phyloP scores from a whole-genome alignment of 2,888 invertebrate genomes.

The Acanthosepion esculentum region DNA sequence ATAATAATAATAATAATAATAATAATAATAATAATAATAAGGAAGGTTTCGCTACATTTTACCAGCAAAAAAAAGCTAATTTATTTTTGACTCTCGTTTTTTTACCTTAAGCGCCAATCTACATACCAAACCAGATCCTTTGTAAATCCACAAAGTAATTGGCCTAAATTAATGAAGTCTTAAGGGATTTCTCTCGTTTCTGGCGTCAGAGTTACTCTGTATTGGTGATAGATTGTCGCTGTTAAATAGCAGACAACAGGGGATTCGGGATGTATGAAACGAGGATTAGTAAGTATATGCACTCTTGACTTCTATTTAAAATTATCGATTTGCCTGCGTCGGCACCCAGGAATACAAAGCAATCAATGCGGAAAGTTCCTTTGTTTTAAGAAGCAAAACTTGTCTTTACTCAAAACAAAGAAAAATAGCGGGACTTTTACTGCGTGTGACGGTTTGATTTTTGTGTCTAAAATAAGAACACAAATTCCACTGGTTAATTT shows the following conservation, averaged over 20 bases:
- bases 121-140: not conserved
- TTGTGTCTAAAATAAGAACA: not conserved
- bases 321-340: not conserved
- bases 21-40: not conserved
- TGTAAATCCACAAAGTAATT: not conserved
- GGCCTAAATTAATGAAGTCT: constrained; percentile 33
- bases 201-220: not conserved
- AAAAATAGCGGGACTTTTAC: not conserved
- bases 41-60: not conserved
- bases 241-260: not conserved
- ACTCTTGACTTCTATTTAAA: not conserved
- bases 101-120: not conserved
- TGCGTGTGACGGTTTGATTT: not conserved
- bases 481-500: no score
- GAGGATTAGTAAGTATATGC: not conserved
- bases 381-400: not conserved
- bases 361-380: not conserved
- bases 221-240: not conserved
- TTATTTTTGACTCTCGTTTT: not conserved
- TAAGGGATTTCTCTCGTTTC: not conserved
- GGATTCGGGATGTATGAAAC: not conserved
- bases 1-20: no score
- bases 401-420: not conserved
- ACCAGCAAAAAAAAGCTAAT: not conserved
- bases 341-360: not conserved